Evolutionary conservation across 2,888 invertebrate genomes (phyloP).

Genomic region (Caenorhabditis sp.): DNA sequence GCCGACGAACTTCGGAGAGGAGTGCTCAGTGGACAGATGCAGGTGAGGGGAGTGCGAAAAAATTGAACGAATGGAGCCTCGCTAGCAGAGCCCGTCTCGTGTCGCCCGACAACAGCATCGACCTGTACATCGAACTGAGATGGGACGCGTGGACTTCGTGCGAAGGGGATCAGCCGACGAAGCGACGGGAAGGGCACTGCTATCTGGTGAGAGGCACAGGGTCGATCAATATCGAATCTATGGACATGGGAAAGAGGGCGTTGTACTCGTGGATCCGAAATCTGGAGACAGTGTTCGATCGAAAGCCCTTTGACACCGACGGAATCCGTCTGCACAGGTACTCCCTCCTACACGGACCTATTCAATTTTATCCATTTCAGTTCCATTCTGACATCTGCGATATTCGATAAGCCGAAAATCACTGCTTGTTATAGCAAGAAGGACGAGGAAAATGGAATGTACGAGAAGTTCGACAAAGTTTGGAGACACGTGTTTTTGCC

Average conservation of each 20-base stretch:
- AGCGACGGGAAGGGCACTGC: slow-evolving; percentile 60
- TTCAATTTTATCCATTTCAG: slow-evolving; percentile 11
- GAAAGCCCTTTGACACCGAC: slow-evolving; percentile 44
- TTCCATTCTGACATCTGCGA: slow-evolving; percentile 48
- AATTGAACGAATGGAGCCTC: too few species aligned
- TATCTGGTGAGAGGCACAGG: slow-evolving; percentile 52
- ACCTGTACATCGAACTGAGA: slow-evolving; percentile 57
- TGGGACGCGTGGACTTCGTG: slow-evolving; percentile 62
- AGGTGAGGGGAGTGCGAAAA: not conserved
- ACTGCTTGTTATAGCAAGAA: slow-evolving; percentile 31
- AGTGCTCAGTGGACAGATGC: slow-evolving; percentile 38
- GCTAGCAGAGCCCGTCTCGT: slow-evolving; percentile 35
- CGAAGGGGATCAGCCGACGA: slow-evolving; percentile 46
- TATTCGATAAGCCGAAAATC: slow-evolving; percentile 35
- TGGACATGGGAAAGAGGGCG: slow-evolving; percentile 20
- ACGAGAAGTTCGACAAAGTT: slow-evolving; percentile 44
- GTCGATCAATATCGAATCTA: slow-evolving; percentile 32
- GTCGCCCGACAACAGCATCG: slow-evolving; percentile 28
- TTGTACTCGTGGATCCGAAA: slow-evolving; percentile 49
- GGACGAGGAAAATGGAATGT: slow-evolving; percentile 14
- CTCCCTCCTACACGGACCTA: not conserved
- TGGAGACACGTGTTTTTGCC: slow-evolving; percentile 52
- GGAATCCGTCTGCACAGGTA: slow-evolving; percentile 58
- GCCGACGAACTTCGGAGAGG: slow-evolving; percentile 30
- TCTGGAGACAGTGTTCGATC: slow-evolving; percentile 51